Evolutionary conservation across 2,113 vertebrate species (phyloP).

Genomic region (Seriola aureovittata): DNA sequence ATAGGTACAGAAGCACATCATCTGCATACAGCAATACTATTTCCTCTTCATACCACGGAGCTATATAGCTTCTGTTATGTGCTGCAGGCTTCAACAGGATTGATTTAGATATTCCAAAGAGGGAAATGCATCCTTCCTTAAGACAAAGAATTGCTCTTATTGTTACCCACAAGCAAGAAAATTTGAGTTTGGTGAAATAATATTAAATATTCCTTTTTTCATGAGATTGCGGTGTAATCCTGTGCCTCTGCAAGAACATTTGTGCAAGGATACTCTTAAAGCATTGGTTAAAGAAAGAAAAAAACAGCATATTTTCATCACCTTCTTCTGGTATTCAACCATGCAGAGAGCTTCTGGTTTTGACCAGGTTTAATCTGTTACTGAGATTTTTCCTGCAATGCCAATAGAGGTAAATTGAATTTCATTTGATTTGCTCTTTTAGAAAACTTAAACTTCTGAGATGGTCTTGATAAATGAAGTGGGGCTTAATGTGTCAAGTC

Average conservation of each 20-base stretch:
- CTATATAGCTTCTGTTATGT: not conserved
- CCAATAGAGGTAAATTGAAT: not conserved
- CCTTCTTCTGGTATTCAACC: not conserved
- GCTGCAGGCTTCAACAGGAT: not conserved
- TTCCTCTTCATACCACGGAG: too few species aligned
- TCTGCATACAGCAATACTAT: conserved; percentile 17
- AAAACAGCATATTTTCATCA: not conserved
- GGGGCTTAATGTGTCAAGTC: not conserved
- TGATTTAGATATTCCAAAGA: not conserved
- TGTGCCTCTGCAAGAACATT: not conserved
- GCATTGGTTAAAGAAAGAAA: not conserved
- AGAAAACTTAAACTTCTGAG: not conserved
- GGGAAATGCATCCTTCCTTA: not conserved
- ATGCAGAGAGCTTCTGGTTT: not conserved
- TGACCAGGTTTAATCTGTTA: not conserved
- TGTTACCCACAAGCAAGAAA: not conserved
- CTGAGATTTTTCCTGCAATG: not conserved
- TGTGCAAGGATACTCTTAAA: not conserved
- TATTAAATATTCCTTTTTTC: not conserved
- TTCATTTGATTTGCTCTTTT: not conserved
- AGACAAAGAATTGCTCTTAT: not conserved
- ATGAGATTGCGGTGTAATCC: not conserved
- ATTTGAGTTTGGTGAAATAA: not conserved
- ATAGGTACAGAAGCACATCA: conserved; percentile 2
- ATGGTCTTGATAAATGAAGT: conserved; percentile 9